Base-by-base conservation (phyloP, 30 jellyfish, hydroid and myxozoan genomes). In the Morbakka virulenta region DNA sequence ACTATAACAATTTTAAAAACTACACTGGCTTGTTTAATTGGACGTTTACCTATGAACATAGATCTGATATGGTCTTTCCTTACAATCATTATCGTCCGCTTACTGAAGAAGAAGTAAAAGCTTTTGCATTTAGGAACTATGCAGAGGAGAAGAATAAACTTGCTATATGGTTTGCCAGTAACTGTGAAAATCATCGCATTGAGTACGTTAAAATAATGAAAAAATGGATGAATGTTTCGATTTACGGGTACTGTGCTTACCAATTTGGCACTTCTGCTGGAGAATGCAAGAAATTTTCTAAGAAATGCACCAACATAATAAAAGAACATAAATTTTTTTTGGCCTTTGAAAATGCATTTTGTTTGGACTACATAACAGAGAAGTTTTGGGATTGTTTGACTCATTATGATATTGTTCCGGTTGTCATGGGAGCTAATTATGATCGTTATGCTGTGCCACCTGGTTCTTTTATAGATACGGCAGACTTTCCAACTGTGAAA, bases 351-450 rank as follows among this genome's bases (percentile, higher is more conserved):
- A 88, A 88, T 28, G 78, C 68, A 35, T 88, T 88, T 76, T 88
- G 97, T 76, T 86, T 80, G 24, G 97, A 88, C 67, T 88, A 88
- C 63, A 89, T 88, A 61, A 88, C 97, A 3, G 97, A 88, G 62
- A 88, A 88, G 69, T 88, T 80, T 52, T n/a, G n/a, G n/a, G n/a
- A n/a, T n/a, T n/a, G n/a, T n/a, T n/a, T n/a, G n/a, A n/a, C n/a
- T n/a, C n/a, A 31, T 29, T 52, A 49, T 35, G 95, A 84, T 14
- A 25, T 62, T 14, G 87, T 88, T 11, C 97, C 97, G 0, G 78
- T 88, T 49, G 97, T 88, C 2, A 80, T 88, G 91, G 97, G 95
- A 6, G 87, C 95, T 9, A 72, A 41, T 47, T 88, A 88, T 41
- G 91, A 81, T 57, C n/a, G 51, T n/a, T 36, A 71, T 31, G 53